Conservation (phyloP, 2,888 invertebrate genomes). For the Slavum lentiscoides region DNA sequence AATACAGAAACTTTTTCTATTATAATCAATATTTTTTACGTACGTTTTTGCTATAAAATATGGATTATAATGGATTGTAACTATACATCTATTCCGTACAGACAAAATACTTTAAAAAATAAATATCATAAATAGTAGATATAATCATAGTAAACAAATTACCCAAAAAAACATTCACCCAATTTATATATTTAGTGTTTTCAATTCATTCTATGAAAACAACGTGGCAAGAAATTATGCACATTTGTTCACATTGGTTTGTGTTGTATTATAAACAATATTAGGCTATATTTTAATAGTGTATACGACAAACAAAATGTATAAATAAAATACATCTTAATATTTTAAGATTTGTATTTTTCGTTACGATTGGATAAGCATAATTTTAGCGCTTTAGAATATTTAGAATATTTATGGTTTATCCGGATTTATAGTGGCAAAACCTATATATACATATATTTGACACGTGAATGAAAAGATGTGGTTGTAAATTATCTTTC, state of each 20-base stretch:
- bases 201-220: too few species aligned
- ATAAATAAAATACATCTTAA: background rate
- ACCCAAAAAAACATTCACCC: too few species aligned
- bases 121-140: too few species aligned
- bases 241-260: too few species aligned
- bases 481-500: slow-evolving; percentile 44
- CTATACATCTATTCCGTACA: too few species aligned
- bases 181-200: too few species aligned
- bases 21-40: background rate
- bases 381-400: slow-evolving; percentile 24
- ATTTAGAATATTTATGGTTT: slow-evolving; percentile 9
- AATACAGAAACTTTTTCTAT: background rate
- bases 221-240: too few species aligned
- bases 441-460: slow-evolving; percentile 22
- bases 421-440: slow-evolving; percentile 17
- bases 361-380: slow-evolving; percentile 11
- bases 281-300: background rate
- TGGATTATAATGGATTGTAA: too few species aligned
- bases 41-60: too few species aligned
- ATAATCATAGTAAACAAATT: too few species aligned
- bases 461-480: slow-evolving; percentile 24
- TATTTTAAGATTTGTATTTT: background rate
- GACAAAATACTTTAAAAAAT: too few species aligned
- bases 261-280: too few species aligned
- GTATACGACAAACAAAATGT: background rate